A percentile compares a stretch with the other conserved stretches of the same genome.
Conservation (phyloP, 2,113 vertebrate genomes). For the Egretta garzetta region DNA sequence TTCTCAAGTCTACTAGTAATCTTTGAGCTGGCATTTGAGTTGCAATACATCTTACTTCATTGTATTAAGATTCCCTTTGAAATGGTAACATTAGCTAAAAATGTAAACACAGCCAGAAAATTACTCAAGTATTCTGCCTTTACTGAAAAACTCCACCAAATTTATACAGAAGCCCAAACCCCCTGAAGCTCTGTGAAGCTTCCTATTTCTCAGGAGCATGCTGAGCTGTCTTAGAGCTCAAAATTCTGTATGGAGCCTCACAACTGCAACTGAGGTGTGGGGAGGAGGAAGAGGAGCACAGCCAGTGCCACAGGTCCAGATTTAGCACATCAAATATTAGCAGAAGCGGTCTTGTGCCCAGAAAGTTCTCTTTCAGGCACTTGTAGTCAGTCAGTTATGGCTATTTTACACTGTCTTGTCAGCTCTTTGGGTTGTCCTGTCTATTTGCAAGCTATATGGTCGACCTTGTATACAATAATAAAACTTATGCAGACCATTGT, state of each 20-base stretch:
- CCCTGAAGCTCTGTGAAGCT: neutral
- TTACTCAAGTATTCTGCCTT: too few relatives aligned
- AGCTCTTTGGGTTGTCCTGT: neutral
- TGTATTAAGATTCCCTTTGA: neutral
- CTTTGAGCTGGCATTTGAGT: neutral
- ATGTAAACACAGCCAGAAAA: neutral
- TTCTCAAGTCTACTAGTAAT: neutral
- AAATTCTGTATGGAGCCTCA: neutral
- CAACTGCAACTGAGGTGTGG: neutral
- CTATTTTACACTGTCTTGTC: neutral
- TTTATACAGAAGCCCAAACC: neutral
- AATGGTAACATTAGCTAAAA: neutral
- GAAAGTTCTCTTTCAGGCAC: neutral
- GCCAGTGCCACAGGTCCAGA: neutral
- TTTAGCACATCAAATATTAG: neutral
- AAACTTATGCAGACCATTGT: neutral
- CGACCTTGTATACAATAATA: neutral
- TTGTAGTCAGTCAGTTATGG: neutral
- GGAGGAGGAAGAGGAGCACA: neutral
- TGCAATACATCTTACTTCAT: neutral
- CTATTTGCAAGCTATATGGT: too few relatives aligned
- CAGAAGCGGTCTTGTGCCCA: neutral
- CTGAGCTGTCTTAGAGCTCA: neutral
- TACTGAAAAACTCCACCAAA: neutral
- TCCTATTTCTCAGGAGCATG: neutral